Base-by-base conservation (phyloP, 2,888 invertebrate genomes). In the Hyles lineata region DNA sequence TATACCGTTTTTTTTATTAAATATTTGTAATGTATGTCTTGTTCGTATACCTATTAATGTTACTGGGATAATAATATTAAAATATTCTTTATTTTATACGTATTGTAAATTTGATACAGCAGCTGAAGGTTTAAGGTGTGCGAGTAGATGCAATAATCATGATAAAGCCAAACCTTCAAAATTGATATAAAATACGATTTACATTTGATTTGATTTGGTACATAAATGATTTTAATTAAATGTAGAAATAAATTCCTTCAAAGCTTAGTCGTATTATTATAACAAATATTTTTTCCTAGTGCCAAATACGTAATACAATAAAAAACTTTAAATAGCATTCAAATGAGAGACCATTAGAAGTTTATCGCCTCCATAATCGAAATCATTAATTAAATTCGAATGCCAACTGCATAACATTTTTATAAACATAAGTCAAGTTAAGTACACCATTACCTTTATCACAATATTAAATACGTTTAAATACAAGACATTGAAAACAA, bases 21-120 rank as follows among this genome's bases (percentile, higher is more conserved):
- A 70, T 59, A 60, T 71, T 71, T 71, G 60, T 71, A 71, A 60
- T 71, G 70, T 60, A 59, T 60, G 67, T 67, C 50, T 23, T 50
- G 50, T 67, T 50, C 7, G 67, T 67, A 43, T 43, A 67, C 15
- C 43, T 67, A 50, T 43, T 67, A 43, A 23, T 50, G 50, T 50
- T 7, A 23, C 17, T 32, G 62, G 43, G 67, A 23, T 21, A 43
- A 67, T 67, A 11, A 43, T 67, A 63, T 67, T 15, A 67, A 67
- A 67, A 23, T 1, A 17, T 50, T 5, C 17, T 67, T 7, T 50
- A 50, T 17, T 55, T 55, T 7, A 50, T 50, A 43, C 23, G 7
- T 50, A 21, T 35, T 63, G 15, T n/a, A 55, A n/a, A 43, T 43
- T 35, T 35, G 32, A 35, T 61, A 61, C 55, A 55, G 55, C 55